Base-by-base conservation (phyloP, 2,113 vertebrate genomes). In the Artemisiospiza belli region DNA sequence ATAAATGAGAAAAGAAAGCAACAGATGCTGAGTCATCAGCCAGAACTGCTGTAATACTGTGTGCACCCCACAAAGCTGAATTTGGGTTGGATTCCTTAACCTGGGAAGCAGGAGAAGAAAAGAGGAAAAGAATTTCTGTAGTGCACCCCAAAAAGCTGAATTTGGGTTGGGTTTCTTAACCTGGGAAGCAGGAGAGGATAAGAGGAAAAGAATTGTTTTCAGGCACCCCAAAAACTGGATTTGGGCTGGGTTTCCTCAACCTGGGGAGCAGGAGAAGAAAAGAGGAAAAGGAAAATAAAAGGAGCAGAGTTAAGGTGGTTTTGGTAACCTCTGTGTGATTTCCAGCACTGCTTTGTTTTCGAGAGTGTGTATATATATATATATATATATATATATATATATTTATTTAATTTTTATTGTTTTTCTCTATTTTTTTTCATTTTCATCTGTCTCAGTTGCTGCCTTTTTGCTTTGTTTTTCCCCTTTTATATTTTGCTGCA, bases 11-110 rank as follows among this genome's bases (percentile, higher is more conserved):
- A 63, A 70, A 70, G 55, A 55, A 72, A 92, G 93, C 87, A 74
- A 66, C 81, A 94, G 87, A 82, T 95, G 89, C 94, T 85, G 93
- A 91, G 62, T 89, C 94, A 89, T 21, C 35, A 35, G 5, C 52
- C 78, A 52, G 80, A 17, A 1, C 16, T 41, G 43, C 1, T 10
- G n/a, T 15, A 0, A 39, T 39, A 39, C 37, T 39, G 37, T 39
- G 15, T 5, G 57, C 43, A 17, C 43, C 43, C 43, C 43, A 43
- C 7, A 44, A 44, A 20, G 12, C 11, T 39, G 6, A 41, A 6
- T 41, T 41, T 41, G 41, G 13, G 41, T 41, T 41, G 41, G 13
- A 6, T 41, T 6, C 6, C 41, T 14, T 41, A 41, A 41, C 41
- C 41, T 41, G 41, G 41, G 41, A 41, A 41, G 41, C 41, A 14